phyloP scores from a whole-genome alignment of 2,113 vertebrate genomes.

The Misgurnus mizolepis region DNA sequence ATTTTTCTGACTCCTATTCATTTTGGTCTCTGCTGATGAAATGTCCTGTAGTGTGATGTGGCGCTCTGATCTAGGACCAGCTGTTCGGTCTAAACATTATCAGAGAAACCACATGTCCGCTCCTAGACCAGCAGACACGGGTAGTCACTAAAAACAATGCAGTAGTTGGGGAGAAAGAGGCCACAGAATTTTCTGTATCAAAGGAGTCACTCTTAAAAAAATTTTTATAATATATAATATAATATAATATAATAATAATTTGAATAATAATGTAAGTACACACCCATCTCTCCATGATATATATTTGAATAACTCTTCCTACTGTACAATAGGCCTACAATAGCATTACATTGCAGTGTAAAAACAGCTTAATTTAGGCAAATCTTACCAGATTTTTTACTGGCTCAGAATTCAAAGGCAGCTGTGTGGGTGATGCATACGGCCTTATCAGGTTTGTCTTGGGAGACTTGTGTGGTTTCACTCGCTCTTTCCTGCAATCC shows the following conservation, averaged over 20 bases:
- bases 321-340: too few species aligned
- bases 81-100: slow-evolving; percentile 26
- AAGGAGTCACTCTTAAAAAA: neutral
- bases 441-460: slow-evolving; percentile 1
- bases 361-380: neutral
- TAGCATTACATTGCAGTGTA: neutral
- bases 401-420: neutral
- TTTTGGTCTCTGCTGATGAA: slow-evolving; percentile 27
- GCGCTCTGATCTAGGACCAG: slow-evolving; percentile 21
- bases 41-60: slow-evolving; percentile 25
- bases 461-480: neutral
- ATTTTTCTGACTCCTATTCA: slow-evolving; percentile 18
- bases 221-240: too few species aligned
- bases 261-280: too few species aligned
- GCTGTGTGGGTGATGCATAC: neutral
- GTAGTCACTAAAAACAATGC: neutral
- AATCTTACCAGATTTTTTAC: neutral
- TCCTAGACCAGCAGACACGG: neutral
- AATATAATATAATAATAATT: too few species aligned
- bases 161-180: neutral
- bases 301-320: too few species aligned
- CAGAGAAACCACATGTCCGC: slow-evolving; percentile 25
- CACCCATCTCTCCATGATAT: too few species aligned
- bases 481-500: neutral
- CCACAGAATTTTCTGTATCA: neutral